These are phyloP conservation scores for Monarcha castaneiventris DNA, from an alignment of 2,113 vertebrate genomes.

Conservation along the genomic window DNA sequence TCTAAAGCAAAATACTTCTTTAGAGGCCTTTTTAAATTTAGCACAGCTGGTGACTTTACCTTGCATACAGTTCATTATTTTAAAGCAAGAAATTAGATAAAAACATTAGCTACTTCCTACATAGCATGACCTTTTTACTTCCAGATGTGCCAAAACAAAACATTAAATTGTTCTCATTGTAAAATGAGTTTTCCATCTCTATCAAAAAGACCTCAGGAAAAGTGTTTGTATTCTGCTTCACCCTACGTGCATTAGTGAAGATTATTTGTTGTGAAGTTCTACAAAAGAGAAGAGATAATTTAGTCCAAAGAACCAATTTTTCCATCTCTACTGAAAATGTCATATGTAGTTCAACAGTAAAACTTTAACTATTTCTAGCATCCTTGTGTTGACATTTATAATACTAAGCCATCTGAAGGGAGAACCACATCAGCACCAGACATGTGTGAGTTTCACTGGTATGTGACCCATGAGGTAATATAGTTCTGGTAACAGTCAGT, in stretches of 20 bases:
- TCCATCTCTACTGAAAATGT: constrained; percentile 7
- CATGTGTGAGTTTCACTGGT: neutral
- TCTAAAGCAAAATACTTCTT: neutral
- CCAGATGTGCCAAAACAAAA: neutral
- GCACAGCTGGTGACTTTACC: neutral
- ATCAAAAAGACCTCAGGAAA: neutral
- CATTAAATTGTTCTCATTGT: neutral
- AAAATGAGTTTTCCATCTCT: neutral
- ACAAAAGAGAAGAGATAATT: neutral
- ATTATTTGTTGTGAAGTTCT: neutral
- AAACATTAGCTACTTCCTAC: neutral
- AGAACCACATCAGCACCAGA: neutral
- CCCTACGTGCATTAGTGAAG: neutral
- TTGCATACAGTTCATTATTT: neutral
- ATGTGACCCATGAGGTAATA: neutral
- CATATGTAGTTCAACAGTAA: neutral
- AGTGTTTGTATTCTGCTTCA: neutral
- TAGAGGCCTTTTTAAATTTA: neutral
- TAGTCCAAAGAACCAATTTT: neutral
- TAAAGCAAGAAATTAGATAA: neutral
- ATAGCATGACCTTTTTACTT: neutral
- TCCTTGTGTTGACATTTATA: neutral
- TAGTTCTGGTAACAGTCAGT: neutral
- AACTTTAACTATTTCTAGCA: constrained; percentile 10
- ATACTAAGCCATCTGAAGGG: neutral